Evolutionary conservation across 2,113 vertebrate species (phyloP), one percentile per base, ranked within the genome.

Genomic region (Pterocles burchelli): DNA sequence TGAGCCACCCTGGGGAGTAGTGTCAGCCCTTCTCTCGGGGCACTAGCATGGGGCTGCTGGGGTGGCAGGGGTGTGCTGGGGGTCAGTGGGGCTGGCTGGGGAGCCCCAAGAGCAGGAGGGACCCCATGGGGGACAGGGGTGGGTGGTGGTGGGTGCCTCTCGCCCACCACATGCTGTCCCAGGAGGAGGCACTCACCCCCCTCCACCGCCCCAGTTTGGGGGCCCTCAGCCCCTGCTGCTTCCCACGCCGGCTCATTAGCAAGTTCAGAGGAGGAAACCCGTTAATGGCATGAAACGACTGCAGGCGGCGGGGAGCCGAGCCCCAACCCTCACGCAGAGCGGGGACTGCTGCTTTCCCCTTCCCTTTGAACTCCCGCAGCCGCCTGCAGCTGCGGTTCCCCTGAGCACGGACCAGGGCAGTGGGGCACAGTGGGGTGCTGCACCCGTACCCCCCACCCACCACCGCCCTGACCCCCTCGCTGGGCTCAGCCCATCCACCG

Each of bases 191-290:
- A 3, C 66, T 71, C 1, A 0, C 17, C 77, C 26, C 58, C 17
- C 28, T 52, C 33, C 34, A 3, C n/a, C 76, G 76, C 66, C 85
- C 58, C 91, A 70, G 15, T 90, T 54, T 33, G 79, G 54, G 88
- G 85, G 59, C 45, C 28, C 41, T 58, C 5, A 1, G 33, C 49
- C 65, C 48, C 63, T n/a, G 55, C 54, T 7, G 17, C 78, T 93
- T 92, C 88, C 85, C 88, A 94, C 19, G 6, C 75, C 66, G 43
- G 85, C 80, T 93, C 88, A 86, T 90, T 86, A 93, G 72, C 4
- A 3, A 73, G 62, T 73, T 92, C 70, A 57, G 80, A 85, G 93
- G 5, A 94, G 79, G 66, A 92, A 96, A 62, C 65, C 54, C 57
- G 6, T 84, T 93, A 95, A 81, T 14, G 63, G 82, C 89, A 80